phyloP scores from a whole-genome alignment of 2,113 vertebrate genomes.

The Tachysurus fulvidraco region DNA sequence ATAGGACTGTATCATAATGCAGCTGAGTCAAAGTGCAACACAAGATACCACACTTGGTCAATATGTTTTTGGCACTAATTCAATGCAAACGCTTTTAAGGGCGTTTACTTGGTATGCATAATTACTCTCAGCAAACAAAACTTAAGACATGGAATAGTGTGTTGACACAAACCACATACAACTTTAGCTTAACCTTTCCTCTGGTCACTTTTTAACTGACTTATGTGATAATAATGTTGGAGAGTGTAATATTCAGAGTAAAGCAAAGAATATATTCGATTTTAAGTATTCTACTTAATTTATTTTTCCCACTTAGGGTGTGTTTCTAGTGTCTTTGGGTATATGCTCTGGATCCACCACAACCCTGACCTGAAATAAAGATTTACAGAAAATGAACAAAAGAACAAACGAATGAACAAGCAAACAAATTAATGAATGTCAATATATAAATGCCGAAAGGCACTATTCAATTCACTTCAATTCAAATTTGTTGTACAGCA shows the following conservation, averaged over 20 bases:
- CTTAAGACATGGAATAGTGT: slow-evolving; percentile 1
- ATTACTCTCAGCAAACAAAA: slow-evolving; percentile 29
- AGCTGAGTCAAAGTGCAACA: background rate
- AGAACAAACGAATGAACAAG: background rate
- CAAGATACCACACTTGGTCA: slow-evolving; percentile 14
- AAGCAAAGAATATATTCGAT: background rate
- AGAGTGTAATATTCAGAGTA: background rate
- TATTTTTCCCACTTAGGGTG: background rate
- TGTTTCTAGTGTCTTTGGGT: background rate
- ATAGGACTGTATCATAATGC: background rate
- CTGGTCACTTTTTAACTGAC: background rate
- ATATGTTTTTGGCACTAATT: slow-evolving; percentile 32
- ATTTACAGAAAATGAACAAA: background rate
- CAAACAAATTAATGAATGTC: too few species aligned
- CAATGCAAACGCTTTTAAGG: slow-evolving; percentile 40
- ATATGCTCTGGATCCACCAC: background rate
- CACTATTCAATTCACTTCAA: too few species aligned
- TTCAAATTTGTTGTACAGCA: too few species aligned
- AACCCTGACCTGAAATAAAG: background rate
- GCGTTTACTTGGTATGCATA: slow-evolving; percentile 37
- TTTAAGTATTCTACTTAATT: background rate
- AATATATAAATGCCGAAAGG: too few species aligned
- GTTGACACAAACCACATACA: background rate
- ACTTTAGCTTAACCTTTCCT: background rate
- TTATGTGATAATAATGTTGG: background rate